Percentiles rank a stretch among this genome's conserved stretches.
phyloP scores from a whole-genome alignment of 2,797 vertebrate genomes.

The Choloepus didactylus region DNA sequence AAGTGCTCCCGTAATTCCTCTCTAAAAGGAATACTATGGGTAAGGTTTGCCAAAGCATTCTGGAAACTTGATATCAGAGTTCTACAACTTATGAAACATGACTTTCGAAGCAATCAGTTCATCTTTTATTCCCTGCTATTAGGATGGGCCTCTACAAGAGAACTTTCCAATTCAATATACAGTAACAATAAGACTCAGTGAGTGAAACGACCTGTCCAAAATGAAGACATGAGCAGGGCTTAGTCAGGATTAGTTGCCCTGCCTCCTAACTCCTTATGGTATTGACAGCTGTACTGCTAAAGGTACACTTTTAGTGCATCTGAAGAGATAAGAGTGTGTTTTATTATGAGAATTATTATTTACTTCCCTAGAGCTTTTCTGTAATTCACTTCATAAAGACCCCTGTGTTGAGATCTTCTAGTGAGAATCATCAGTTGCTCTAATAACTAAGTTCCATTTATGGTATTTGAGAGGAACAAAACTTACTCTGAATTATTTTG shows the following conservation, averaged over 20 bases:
- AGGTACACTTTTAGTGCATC: background rate
- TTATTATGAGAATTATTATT: background rate
- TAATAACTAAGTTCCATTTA: background rate
- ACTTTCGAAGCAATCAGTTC: background rate
- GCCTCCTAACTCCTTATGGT: background rate
- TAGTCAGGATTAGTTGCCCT: background rate
- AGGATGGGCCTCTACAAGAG: background rate
- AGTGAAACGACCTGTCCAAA: background rate
- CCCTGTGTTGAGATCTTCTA: background rate
- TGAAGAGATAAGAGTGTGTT: background rate
- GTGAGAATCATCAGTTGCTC: background rate
- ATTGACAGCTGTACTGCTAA: background rate
- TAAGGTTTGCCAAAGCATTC: background rate
- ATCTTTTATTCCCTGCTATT: background rate
- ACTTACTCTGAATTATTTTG: constrained; percentile 13
- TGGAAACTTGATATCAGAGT: constrained; percentile 23
- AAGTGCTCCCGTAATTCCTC: background rate
- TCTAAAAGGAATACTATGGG: background rate
- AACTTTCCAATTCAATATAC: constrained; percentile 8
- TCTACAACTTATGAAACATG: background rate
- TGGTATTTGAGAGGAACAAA: background rate
- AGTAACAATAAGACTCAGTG: background rate
- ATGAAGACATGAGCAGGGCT: background rate
- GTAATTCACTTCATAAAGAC: background rate
- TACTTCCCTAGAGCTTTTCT: background rate